These are phyloP conservation scores for Raja brachyura DNA, from an alignment of 2,113 vertebrate genomes.

Conservation along the genomic window DNA sequence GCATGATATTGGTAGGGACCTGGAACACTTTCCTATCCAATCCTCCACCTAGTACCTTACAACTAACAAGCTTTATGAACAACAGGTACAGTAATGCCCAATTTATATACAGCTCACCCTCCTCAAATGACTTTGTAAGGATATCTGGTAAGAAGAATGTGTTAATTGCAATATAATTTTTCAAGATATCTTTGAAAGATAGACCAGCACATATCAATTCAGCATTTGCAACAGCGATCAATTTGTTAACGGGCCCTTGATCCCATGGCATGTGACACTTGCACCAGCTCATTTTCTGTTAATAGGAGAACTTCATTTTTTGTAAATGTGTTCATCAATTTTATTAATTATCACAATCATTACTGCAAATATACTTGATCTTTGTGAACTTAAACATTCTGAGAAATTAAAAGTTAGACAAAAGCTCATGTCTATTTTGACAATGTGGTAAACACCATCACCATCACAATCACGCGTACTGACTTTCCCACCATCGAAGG, in stretches of 20 bases:
- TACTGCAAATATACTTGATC: neutral
- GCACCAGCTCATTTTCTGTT: neutral
- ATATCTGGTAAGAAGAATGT: neutral
- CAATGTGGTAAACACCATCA: no score
- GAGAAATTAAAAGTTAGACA: neutral
- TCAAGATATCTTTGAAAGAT: neutral
- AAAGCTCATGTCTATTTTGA: neutral
- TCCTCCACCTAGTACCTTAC: neutral
- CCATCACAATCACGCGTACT: no score
- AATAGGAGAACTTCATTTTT: neutral
- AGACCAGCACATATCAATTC: neutral
- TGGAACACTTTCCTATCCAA: neutral
- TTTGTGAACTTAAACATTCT: neutral
- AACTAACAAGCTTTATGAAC: neutral
- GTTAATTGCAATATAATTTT: neutral
- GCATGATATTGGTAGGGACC: neutral
- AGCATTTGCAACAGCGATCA: neutral
- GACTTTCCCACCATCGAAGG: no score
- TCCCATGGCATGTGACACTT: no score
- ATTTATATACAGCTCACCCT: neutral
- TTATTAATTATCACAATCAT: neutral
- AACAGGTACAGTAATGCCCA: neutral
- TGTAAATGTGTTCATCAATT: neutral
- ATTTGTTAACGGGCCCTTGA: neutral
- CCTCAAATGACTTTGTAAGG: neutral